Evolutionary conservation across 1,140 invertebrate genomes (phyloP), one percentile per base, ranked within the genome.

Genomic region (Laupala kohalensis): DNA sequence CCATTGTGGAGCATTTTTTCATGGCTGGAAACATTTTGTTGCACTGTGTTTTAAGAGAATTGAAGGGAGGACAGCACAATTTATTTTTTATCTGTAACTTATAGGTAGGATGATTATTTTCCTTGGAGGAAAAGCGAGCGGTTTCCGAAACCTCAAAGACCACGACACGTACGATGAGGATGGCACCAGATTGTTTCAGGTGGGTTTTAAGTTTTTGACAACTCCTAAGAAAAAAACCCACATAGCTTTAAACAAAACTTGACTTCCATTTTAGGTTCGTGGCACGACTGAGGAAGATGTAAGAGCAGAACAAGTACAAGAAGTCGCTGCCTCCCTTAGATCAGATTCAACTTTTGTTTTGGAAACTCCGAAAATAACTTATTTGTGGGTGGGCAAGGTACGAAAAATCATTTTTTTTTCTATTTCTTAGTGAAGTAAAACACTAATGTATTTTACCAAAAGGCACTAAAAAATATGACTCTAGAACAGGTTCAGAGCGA

Each of bases 291-390:
- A 78, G 6, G 84, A 84, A 25, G 88, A 91, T 77, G 85, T 88
- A 70, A 78, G 88, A 72, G 88, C 87, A 5, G 80, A 84, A 26
- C 89, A 92, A 81, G 84, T 90, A 19, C 75, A 81, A 5, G 85
- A 88, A 37, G 79, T 79, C 13, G 83, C 88, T 2, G 79, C 82
- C 2, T 86, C 84, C 0, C 76, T 92, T 27, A 86, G 89, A 74
- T 88, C 89, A 0, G 88, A 90, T 73, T 90, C 90, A 76, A 88
- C 87, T 0, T 92, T 90, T 75, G 81, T 91, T 15, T 78, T 90
- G 24, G 85, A 89, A 76, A 88, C 85, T 6, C 81, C 83, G 2
- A 77, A 78, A 0, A 78, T 78, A 5, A 83, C 86, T 5, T 91
- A 85, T 77, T 77, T 91, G 6, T 91, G 91, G 90, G 79, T 84